Base-by-base conservation (phyloP, 1,140 invertebrate species). In the Lepidurus arcticus region DNA sequence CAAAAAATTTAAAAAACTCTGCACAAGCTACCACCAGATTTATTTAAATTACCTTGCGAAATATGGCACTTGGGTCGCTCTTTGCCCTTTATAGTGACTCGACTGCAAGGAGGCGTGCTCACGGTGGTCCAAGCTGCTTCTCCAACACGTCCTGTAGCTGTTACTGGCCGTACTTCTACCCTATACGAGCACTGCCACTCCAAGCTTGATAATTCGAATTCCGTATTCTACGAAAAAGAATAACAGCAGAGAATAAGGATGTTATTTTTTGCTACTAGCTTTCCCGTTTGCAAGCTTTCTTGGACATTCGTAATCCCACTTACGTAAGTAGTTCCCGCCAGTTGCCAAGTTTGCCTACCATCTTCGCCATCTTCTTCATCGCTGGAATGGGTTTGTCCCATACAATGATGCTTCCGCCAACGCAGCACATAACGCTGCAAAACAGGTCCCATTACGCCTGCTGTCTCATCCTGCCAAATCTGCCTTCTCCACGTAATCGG, bases 321-420 rank as follows among this genome's bases (percentile, higher is more conserved):
- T 65, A 65, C 53, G 9, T 65, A 65, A 65, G 53, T 65, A 21
- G 53, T 65, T 65, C 53, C 53, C 53, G 53, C 53, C 6, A 65
- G 53, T n/a, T 65, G 53, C 53, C 53, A 65, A 7, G 16, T 21
- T 65, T 65, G 53, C 8, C 53, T 65, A n/a, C 53, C 53, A 65
- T 65, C 53, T 65, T 65, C 53, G 53, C 13, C 53, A 21, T 65
- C 53, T 7, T 65, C 53, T 65, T 65, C 53, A 21, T 65, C 53
- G 21, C 53, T 65, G n/a, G 53, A 65, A 65, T 65, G 53, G 53
- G 53, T 16, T 65, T 65, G 53, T 65, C 53, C 53, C 53, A 65
- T 65, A 65, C 53, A 65, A 65, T 65, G 21, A 21, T 65, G 53
- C 53, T 65, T 65, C 6, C 53, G 53, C 53, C 53, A 65, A 21